Percentiles rank a stretch among this genome's conserved stretches.
Evolutionary conservation across 2,888 invertebrate species (phyloP).

Genomic region (Tricholauxania praeusta): DNA sequence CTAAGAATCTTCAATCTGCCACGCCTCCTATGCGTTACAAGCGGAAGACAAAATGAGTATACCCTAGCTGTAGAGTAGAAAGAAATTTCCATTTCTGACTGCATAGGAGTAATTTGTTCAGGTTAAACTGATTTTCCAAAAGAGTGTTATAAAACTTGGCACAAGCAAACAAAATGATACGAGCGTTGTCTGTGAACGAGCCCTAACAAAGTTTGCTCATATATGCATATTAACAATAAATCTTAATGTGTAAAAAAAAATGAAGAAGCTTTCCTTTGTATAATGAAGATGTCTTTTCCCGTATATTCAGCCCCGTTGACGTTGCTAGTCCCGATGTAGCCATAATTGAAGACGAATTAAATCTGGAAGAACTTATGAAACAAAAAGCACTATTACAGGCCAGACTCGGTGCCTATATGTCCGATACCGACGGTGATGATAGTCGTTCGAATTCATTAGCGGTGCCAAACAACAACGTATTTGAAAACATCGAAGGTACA

Average conservation of each 20-base stretch:
- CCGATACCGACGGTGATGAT: conserved; percentile 75
- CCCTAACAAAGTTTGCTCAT: background rate
- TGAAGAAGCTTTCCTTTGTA: background rate
- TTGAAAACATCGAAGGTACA: background rate
- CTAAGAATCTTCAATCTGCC: no score
- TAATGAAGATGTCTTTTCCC: background rate
- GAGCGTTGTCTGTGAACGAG: no score
- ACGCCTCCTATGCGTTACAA: no score
- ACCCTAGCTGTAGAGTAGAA: no score
- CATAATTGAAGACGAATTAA: conserved; percentile 86
- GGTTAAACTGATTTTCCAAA: no score
- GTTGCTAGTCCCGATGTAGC: conserved; percentile 80
- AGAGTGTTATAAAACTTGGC: no score
- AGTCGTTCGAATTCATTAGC: conserved; percentile 52
- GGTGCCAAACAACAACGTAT: background rate
- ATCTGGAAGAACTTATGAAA: conserved; percentile 89
- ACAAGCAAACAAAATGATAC: no score
- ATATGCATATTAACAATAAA: background rate
- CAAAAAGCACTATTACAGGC: conserved; percentile 88
- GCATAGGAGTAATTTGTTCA: no score
- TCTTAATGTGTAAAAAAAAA: background rate
- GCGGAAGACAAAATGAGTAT: no score
- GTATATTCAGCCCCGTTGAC: conserved; percentile 68
- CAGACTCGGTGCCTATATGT: conserved; percentile 80
- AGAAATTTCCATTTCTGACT: no score